Evolutionary conservation across 2,888 invertebrate species (phyloP), one percentile per base, ranked within the genome.

Genomic region (Pristionchus mayeri): DNA sequence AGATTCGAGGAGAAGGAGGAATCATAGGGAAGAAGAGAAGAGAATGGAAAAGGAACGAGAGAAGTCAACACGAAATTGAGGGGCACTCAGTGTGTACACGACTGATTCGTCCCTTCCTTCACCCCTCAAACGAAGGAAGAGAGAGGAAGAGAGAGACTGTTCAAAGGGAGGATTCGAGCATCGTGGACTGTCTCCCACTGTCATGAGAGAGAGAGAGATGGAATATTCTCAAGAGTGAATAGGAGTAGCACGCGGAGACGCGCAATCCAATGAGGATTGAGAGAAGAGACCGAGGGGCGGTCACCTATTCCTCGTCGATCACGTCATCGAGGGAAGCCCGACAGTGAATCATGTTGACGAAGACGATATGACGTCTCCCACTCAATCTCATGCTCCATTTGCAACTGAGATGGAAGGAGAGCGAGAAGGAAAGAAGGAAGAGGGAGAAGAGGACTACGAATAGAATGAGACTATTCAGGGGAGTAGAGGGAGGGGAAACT

Each of bases 41-140:
- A 44, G 40, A 21, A 63, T 44, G 71, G 71, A 71, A 63, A 18
- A 34, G 34, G 71, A 71, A 44, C 24, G 40, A 40, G 44, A 44
- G 71, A 71, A 71, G 71, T 71, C 71, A 71, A 71, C 71, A 71
- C 44, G 40, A 71, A 34, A 40, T 71, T 71, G 71, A 71, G 30
- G n/a, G n/a, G n/a, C n/a, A n/a, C n/a, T n/a, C n/a, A n/a, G n/a
- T n/a, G n/a, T n/a, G n/a, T n/a, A n/a, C n/a, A n/a, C n/a, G n/a
- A n/a, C n/a, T n/a, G n/a, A n/a, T n/a, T n/a, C n/a, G n/a, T n/a
- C n/a, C n/a, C n/a, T n/a, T n/a, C n/a, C n/a, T n/a, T n/a, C n/a
- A n/a, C n/a, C n/a, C n/a, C n/a, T 9, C 44, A 44, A 13, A 13
- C 44, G 63, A 34, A 30, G 9, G 34, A 34, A 63, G 44, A 13